Base-by-base conservation (phyloP, 2,797 vertebrate species). In the Linurgus olivaceus region DNA sequence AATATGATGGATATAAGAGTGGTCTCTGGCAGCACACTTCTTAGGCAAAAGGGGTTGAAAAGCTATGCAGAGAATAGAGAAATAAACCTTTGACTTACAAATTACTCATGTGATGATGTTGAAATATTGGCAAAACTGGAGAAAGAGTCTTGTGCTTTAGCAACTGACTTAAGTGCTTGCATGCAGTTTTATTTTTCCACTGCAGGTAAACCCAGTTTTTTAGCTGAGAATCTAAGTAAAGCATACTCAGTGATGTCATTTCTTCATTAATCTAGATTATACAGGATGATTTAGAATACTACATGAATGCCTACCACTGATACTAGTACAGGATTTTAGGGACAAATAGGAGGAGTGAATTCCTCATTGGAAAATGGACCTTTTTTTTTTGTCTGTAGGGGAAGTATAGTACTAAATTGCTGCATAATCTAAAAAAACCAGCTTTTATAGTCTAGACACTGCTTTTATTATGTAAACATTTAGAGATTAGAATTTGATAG, bases 101-200 rank as follows among this genome's bases (percentile, higher is more conserved):
- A 62, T 93, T 83, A 77, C 73, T 96, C 94, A 94, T 88, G 73
- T 88, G 93, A 63, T 28, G 66, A 61, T 96, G 96, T 91, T 84
- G 90, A 91, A 96, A 96, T 95, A 77, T 54, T 70, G 78, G 79
- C 68, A 75, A 74, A 92, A 89, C 75, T 84, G 73, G 50, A 72
- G 84, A 88, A 93, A 80, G 62, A 91, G 65, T 71, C 75, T 92
- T 82, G 81, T 91, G 78, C 82, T 95, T 95, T 68, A 86, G 82
- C 79, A 93, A 83, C 47, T 78, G 68, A 48, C 35, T 57, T 26
- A 57, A 74, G 35, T 88, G 66, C 50, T 93, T 90, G 33, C 24
- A 6, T 47, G 67, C 71, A 48, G 33, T 67, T 74, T 68, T 65
- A 8, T 58, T 96, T 90, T 94, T 72, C 40, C 35, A 40, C 25